Percentiles rank a stretch among this genome's conserved stretches.
These are phyloP conservation scores for Trichonephila clavata DNA, from an alignment of 1,140 invertebrate species.

Conservation along the genomic window DNA sequence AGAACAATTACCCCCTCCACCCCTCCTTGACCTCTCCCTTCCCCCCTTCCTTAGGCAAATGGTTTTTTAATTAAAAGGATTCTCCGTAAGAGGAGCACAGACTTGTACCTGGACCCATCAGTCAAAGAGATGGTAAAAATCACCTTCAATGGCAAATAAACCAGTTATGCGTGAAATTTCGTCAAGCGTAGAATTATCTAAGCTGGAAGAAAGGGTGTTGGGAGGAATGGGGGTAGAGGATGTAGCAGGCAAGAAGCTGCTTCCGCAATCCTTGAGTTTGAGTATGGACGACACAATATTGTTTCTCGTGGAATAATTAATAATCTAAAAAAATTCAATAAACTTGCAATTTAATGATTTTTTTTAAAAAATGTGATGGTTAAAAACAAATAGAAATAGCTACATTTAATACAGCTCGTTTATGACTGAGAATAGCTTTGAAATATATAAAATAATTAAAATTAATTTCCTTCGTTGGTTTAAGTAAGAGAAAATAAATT, in stretches of 20 bases:
- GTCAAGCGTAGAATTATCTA: slow-evolving; percentile 38
- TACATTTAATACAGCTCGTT: no score
- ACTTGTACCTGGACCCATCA: slow-evolving; percentile 55
- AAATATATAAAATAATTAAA: no score
- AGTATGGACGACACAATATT: no score
- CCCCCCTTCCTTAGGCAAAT: slow-evolving; percentile 68
- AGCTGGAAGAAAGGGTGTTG: not conserved
- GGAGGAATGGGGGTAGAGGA: not conserved
- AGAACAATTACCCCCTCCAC: slow-evolving; percentile 57
- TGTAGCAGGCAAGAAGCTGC: not conserved
- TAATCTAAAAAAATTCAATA: no score
- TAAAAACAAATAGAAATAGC: no score
- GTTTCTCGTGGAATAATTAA: no score
- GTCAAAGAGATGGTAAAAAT: slow-evolving; percentile 55
- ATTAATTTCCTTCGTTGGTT: no score
- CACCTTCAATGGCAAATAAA: slow-evolving; percentile 51
- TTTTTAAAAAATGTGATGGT: no score
- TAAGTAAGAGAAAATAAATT: no score
- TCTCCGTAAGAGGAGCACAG: slow-evolving; percentile 18
- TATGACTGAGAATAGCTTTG: no score
- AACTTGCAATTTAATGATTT: no score
- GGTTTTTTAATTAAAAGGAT: slow-evolving; percentile 76
- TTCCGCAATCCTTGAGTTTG: not conserved
- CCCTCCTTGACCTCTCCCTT: not conserved
- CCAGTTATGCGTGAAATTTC: slow-evolving; percentile 47